Conservation (phyloP, 2,113 vertebrate species). For the Ailuropoda melanoleuca region DNA sequence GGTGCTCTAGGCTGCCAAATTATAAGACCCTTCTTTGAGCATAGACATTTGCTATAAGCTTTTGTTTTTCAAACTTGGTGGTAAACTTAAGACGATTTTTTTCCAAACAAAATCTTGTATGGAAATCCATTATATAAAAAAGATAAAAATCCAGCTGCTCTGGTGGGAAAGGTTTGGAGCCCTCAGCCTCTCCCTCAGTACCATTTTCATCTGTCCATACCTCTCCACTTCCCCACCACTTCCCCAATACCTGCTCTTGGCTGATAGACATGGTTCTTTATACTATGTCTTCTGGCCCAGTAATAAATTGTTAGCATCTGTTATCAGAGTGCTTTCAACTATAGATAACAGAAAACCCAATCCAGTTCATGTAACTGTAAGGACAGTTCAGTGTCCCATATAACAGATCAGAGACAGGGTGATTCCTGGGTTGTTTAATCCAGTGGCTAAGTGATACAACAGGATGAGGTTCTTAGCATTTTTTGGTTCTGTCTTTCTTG, state of each 20-base stretch:
- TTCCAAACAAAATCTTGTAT: neutral
- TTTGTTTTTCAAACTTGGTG: conserved; percentile 6
- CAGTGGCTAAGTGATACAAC: neutral
- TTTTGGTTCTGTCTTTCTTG: neutral
- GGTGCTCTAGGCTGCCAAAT: neutral
- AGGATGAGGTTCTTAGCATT: neutral
- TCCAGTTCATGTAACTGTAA: neutral
- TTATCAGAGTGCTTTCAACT: neutral
- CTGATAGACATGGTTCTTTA: neutral
- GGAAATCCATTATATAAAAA: neutral
- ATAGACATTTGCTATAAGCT: neutral
- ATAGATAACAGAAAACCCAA: neutral
- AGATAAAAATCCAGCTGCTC: neutral
- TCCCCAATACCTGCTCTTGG: neutral
- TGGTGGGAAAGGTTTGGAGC: neutral
- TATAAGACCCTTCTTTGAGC: neutral
- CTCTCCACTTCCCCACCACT: neutral
- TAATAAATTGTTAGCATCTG: neutral
- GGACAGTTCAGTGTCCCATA: neutral
- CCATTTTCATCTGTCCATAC: neutral
- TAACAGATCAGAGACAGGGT: neutral
- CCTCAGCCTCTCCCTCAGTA: neutral
- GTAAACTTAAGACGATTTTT: conserved; percentile 12
- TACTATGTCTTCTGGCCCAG: neutral
- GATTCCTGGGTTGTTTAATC: neutral